Evolutionary conservation across 2,888 invertebrate genomes (phyloP).

Genomic region (Tortrix viridana): DNA sequence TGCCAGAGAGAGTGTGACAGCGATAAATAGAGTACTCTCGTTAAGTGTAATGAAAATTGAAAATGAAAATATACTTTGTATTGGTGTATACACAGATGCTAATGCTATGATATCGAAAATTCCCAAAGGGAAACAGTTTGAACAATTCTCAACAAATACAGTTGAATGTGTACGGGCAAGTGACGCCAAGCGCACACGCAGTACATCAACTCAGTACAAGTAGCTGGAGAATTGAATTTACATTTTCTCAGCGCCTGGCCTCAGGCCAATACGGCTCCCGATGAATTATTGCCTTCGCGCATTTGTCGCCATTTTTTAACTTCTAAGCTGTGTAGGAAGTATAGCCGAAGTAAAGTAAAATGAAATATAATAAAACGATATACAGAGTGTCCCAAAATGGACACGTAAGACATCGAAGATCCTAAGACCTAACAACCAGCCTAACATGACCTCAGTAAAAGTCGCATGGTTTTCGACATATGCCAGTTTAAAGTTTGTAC

Average conservation of each 20-base stretch:
- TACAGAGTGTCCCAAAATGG: no score
- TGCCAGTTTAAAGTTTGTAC: no score
- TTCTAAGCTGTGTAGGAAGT: background rate
- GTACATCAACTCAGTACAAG: constrained; percentile 22
- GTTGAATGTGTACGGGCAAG: constrained; percentile 21
- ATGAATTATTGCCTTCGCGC: constrained; percentile 39
- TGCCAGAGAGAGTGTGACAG: no score
- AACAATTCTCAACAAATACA: constrained; percentile 15
- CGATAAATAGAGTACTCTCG: no score
- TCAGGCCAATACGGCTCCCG: constrained; percentile 40
- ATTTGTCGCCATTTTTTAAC: constrained; percentile 36
- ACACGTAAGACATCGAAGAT: no score
- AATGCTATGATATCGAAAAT: background rate
- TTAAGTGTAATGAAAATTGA: no score
- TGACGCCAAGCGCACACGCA: constrained; percentile 30
- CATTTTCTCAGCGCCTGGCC: constrained; percentile 55
- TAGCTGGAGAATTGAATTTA: constrained; percentile 55
- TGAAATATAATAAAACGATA: no score
- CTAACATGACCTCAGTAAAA: no score
- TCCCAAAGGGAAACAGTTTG: background rate
- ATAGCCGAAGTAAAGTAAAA: background rate
- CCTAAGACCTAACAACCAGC: no score
- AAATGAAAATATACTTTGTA: no score
- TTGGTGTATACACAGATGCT: no score
- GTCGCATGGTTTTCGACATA: no score